Conservation (phyloP, 2,888 invertebrate species). For the Polydrusus cervinus region DNA sequence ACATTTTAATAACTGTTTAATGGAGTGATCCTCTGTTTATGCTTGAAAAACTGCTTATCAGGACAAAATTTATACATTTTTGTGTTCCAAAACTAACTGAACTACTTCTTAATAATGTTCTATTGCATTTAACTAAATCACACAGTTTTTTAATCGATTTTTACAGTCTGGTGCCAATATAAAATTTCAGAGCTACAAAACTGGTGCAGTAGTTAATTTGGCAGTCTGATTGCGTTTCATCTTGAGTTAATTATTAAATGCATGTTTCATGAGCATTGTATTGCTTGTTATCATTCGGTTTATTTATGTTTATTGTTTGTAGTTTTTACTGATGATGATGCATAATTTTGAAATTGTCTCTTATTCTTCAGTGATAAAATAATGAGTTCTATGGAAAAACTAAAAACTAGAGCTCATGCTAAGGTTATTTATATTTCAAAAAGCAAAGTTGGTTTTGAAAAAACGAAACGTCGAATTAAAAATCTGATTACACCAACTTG, state of each 20-base stretch:
- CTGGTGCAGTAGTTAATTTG: slow-evolving; percentile 19
- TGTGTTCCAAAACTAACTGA: slow-evolving; percentile 22
- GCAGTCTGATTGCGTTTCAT: slow-evolving; percentile 30
- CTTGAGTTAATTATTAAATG: slow-evolving; percentile 42
- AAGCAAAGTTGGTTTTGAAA: too few species aligned
- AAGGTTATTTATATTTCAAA: too few species aligned
- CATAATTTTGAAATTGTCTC: too few species aligned
- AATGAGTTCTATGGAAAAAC: too few species aligned
- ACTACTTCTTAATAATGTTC: slow-evolving; percentile 31
- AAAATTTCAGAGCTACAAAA: slow-evolving; percentile 24
- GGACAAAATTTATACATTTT: slow-evolving; percentile 37
- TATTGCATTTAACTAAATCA: slow-evolving; percentile 16
- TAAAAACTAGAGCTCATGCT: too few species aligned
- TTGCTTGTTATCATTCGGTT: background rate
- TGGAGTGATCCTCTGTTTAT: slow-evolving; percentile 26
- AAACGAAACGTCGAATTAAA: too few species aligned
- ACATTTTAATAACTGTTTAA: slow-evolving; percentile 5
- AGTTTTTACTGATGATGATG: background rate
- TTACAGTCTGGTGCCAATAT: slow-evolving; percentile 28
- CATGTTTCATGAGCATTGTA: slow-evolving; percentile 26
- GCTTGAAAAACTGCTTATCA: slow-evolving; percentile 34
- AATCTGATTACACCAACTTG: too few species aligned
- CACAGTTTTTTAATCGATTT: slow-evolving; percentile 29
- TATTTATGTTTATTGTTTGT: background rate
- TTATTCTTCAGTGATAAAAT: too few species aligned